Evolutionary conservation across 2,888 invertebrate species (phyloP).

Genomic region (Stomorhina lunata): DNA sequence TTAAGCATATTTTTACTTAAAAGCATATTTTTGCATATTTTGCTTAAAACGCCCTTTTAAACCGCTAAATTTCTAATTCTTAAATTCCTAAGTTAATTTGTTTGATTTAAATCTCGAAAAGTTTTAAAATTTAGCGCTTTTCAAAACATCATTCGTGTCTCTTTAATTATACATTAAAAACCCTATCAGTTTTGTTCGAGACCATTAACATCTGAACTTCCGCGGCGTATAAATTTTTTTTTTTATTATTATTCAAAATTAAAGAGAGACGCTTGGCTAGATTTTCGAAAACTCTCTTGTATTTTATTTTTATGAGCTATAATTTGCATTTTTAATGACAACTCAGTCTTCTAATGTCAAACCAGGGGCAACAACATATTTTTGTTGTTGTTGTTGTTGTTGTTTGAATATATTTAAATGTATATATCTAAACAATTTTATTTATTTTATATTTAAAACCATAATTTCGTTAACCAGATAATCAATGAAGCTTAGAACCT

Average conservation of each 20-base stretch:
- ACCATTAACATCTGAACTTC: conserved; percentile 24
- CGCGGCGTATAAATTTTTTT: neutral
- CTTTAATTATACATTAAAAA: neutral
- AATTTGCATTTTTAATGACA: conserved; percentile 61
- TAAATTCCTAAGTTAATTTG: too few relatives aligned
- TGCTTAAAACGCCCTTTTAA: too few relatives aligned
- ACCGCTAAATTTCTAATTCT: too few relatives aligned
- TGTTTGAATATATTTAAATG: too few relatives aligned
- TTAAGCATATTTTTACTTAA: too few relatives aligned
- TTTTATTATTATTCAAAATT: neutral
- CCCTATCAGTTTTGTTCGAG: neutral
- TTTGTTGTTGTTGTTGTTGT: neutral
- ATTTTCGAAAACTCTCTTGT: neutral
- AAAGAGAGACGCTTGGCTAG: neutral
- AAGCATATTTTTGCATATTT: too few relatives aligned
- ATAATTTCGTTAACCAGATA: conserved; percentile 38
- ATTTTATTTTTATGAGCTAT: conserved; percentile 36
- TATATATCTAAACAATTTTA: neutral
- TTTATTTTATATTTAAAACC: neutral
- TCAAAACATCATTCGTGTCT: neutral
- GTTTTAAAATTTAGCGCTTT: too few relatives aligned
- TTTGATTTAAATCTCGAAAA: too few relatives aligned
- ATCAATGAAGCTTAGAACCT: conserved; percentile 55
- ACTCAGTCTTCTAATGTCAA: conserved; percentile 38
- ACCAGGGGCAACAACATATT: conserved; percentile 15